These are phyloP conservation scores for Furcula furcula DNA, from an alignment of 2,888 invertebrate species.

Conservation along the genomic window DNA sequence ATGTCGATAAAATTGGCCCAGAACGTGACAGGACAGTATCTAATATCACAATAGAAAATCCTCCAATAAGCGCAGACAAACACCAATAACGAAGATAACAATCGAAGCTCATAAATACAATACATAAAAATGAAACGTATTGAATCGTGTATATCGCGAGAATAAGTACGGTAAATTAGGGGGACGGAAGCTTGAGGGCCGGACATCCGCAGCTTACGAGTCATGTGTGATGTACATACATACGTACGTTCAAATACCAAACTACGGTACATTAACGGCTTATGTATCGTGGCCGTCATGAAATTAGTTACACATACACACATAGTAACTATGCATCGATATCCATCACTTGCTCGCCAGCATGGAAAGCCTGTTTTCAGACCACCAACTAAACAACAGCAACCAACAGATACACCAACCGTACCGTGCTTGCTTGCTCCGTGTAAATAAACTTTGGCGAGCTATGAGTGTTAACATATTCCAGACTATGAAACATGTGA, in stretches of 20 bases:
- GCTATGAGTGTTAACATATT: background rate
- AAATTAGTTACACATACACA: no score
- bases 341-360: no score
- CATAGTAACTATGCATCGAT: no score
- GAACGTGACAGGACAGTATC: slow-evolving; percentile 1
- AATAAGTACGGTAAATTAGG: slow-evolving; percentile 32
- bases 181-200: slow-evolving; percentile 29
- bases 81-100: background rate
- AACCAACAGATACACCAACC: no score
- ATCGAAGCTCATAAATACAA: slow-evolving; percentile 2
- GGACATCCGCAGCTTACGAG: slow-evolving; percentile 30
- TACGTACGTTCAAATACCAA: slow-evolving; percentile 30
- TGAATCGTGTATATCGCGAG: slow-evolving; percentile 3
- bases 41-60: slow-evolving; percentile 1
- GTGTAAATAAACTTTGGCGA: slow-evolving; percentile 6
- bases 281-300: no score
- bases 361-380: no score
- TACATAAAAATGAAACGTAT: background rate
- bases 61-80: slow-evolving; percentile 1
- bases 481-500: slow-evolving; percentile 1
- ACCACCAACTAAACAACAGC: no score
- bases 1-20: background rate
- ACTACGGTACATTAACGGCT: slow-evolving; percentile 23
- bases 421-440: slow-evolving; percentile 5
- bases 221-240: slow-evolving; percentile 13